Evolutionary conservation across 2,797 vertebrate genomes (phyloP), one percentile per base, ranked within the genome.

Genomic region (Rhinatrema bivittatum): DNA sequence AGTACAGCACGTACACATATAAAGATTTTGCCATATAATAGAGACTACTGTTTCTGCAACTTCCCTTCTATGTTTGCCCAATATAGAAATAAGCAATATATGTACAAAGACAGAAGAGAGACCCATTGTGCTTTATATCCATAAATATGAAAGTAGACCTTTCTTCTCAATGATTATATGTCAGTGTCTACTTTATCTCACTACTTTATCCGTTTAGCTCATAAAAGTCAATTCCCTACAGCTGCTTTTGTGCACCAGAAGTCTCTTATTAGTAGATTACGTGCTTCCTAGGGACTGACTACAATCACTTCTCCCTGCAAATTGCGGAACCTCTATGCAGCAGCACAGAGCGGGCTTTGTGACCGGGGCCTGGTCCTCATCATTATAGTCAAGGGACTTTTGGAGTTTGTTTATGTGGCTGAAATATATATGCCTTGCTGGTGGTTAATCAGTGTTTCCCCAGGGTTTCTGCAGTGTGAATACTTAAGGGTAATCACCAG

Each of bases 401-500:
- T 43, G 62, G 68, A 76, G 75, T 79, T 72, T 63, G 64, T 81
- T 72, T 78, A 70, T 25, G 4, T 0, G 43, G 59, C 52, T 68
- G 63, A 53, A 67, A 60, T 36, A 65, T 42, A 42, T 68, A 61
- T 68, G 74, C 60, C n/a, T 78, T 54, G 32, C 1, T 21, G 78
- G 72, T 54, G 53, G 50, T 60, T 79, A 70, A 83, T 86, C 65
- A 66, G 47, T 38, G 65, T 60, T 79, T 68, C 73, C 64, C 71
- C 57, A 58, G 76, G 62, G 76, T 37, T 75, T 18, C 70, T 78
- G 70, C 54, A 66, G 75, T 65, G 71, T 61, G 69, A 82, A 70
- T 79, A 72, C 74, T 65, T 70, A 25, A 6, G 69, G 62, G 73
- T 72, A 86, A 89, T 87, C 72, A 62, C 63, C 61, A 64, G 65